Evolutionary conservation across 2,113 vertebrate genomes (phyloP), one percentile per base, ranked within the genome.

Genomic region (Dinomys branickii): DNA sequence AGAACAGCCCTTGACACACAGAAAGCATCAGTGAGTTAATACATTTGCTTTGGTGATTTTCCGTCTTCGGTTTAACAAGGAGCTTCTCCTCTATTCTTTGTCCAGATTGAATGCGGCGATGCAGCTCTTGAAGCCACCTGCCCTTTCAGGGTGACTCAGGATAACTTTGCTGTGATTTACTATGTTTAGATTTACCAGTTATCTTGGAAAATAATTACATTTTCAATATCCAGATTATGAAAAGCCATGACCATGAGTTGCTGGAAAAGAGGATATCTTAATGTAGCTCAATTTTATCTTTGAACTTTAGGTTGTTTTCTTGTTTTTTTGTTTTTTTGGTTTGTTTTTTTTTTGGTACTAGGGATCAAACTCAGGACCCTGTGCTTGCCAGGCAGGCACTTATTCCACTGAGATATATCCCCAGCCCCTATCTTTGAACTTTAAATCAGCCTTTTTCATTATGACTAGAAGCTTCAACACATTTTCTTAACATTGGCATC

Each of bases 81-180:
- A 35, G 12, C 11, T 93, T 85, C 5, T 2, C 38, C 7, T 44
- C 41, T 5, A n/a, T 80, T 89, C 20, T 65, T 54, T 67, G 35
- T 19, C 54, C 17, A 33, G 10, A n/a, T 3, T 85, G 78, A 83
- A 69, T 67, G 26, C 19, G 11, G 3, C 69, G 19, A 87, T 44
- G 4, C 6, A 71, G 5, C 50, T 1, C 12, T 85, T 33, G 26
- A 77, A 2, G 30, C 0, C 1, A 54, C 13, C 0, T 4, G 77
- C 14, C 12, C 5, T 30, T 59, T 54, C 52, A 71, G 58, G 17
- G 59, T n/a, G 35, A 83, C 24, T 58, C 7, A 71, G 5, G 20
- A 47, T 35, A 83, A 4, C 13, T 77, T 30, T 33, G 26, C 5
- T 33, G 16, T 28, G 7, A 9, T 78, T 50, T 19, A 50, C 41